A percentile compares a stretch with the other conserved stretches of the same genome.
Evolutionary conservation across 2,888 invertebrate genomes (phyloP).

Genomic region (Caenorhabditis zanzibari): DNA sequence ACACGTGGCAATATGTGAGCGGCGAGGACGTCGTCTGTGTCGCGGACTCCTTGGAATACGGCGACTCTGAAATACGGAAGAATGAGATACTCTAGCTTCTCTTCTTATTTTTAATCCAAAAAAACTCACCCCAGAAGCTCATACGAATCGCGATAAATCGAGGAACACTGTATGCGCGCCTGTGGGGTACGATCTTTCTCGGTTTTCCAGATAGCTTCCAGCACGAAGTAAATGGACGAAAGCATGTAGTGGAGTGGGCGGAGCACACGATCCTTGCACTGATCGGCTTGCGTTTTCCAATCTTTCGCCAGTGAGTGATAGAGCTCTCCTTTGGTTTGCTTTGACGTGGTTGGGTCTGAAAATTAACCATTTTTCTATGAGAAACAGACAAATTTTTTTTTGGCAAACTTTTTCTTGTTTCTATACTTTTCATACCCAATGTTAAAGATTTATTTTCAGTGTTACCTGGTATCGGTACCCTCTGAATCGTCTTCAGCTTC

Average conservation of each 20-base stretch:
- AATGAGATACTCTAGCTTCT: background rate
- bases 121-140: conserved; percentile 43
- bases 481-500: conserved; percentile 14
- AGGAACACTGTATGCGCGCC: conserved; percentile 17
- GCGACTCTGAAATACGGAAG: conserved; percentile 34
- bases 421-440: no score
- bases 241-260: conserved; percentile 53
- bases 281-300: conserved; percentile 48
- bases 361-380: no score
- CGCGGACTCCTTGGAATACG: conserved; percentile 36
- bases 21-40: conserved; percentile 44
- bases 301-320: conserved; percentile 56
- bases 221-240: conserved; percentile 47
- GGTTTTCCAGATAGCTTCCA: conserved; percentile 38
- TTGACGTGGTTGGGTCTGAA: conserved; percentile 20
- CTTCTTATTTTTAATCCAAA: no score
- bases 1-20: conserved; percentile 58
- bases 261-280: conserved; percentile 34
- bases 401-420: background rate
- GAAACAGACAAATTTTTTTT: no score
- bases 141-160: conserved; percentile 43
- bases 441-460: no score
- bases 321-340: conserved; percentile 36
- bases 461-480: conserved; percentile 40
- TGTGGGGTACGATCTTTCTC: conserved; percentile 31